Evolutionary conservation across 2,888 invertebrate genomes (phyloP), one percentile per base, ranked within the genome.

Genomic region (Hydraecia micacea): DNA sequence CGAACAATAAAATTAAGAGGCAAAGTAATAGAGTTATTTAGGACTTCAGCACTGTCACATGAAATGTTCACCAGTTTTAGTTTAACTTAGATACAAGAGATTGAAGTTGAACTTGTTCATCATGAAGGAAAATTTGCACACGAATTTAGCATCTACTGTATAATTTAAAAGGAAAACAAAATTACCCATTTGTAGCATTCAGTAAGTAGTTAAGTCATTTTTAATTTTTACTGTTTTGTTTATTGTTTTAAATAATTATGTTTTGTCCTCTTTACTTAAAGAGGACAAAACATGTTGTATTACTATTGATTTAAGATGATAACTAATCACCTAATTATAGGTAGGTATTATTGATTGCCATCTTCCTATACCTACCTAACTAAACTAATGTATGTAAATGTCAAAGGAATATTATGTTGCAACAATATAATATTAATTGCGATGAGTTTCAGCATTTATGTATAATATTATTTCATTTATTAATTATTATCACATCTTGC

Each of bases 401-500:
- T 32, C 18, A 46, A 13, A 52, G 15, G 8, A 60, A 42, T 83
- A 55, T 49, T 58, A 76, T 62, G 9, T 66, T 39, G 18, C 32
- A 58, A 32, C 5, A 32, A 32, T 15, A 36, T 65, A 36, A 60
- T 55, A 46, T n/a, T 32, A 55, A 28, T 25, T 25, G 28, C 2
- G 7, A 32, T 32, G 6, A n/a, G 15, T 63, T 60, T 39, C 15
- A 28, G 25, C 1, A 58, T 70, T 68, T 63, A 63, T 21, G 21
- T 36, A 63, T 69, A 11, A 39, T 25, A 39, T 32, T 18, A 68
- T n/a, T 58, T 46, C 7, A 70, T 70, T 36, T 5, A 55, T 18
- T 42, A 15, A 55, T 49, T 28, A 18, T 49, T 72, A n/a, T 21
- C n/a, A 46, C 8, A 49, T 42, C n/a, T 42, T 42, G 21, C 39